Base-by-base conservation (phyloP, 1,140 invertebrate species). In the Meteorus sp. region DNA sequence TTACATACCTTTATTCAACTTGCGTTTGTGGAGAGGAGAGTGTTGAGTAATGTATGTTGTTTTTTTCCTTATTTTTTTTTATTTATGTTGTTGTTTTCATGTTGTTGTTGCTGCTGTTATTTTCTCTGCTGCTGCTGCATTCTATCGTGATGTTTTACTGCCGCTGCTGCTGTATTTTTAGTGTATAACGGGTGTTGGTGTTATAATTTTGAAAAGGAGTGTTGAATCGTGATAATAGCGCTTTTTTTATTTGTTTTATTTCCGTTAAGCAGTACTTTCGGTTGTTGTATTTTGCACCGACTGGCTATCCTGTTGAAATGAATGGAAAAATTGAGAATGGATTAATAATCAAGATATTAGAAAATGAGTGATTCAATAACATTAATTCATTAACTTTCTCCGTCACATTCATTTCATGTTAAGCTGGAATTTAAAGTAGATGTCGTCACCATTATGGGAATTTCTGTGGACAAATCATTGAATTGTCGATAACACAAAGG, bases 251-350 rank as follows among this genome's bases (percentile, higher is more conserved):
- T 44, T 59, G 15, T 64, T 60, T 64, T 48, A 11, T 48, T 47
- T 47, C n/a, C 35, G 9, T 80, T 83, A 84, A 79, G 82, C 80
- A 71, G 78, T 80, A 78, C 82, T 82, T 72, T 85, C 80, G 51
- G 82, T 77, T 63, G 82, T 80, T 64, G 82, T 78, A 62, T 82
- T 80, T 68, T 81, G 78, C 72, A 82, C 81, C 63, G 79, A 76
- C 66, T 84, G 83, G 67, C 73, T 80, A 29, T 84, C 81, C 82
- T 83, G 67, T 2, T 79, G 81, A 44, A 60, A 64, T 57, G 53
- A 59, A 44, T 41, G 45, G 44, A 61, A 60, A 56, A 51, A 52
- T 20, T 17, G n/a, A n/a, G n/a, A n/a, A n/a, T n/a, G n/a, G n/a
- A n/a, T n/a, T n/a, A n/a, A 79, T 75, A 72, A 77, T 5, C 11